phyloP scores from a whole-genome alignment of 2,888 invertebrate genomes.

The Luperina nickerlii region DNA sequence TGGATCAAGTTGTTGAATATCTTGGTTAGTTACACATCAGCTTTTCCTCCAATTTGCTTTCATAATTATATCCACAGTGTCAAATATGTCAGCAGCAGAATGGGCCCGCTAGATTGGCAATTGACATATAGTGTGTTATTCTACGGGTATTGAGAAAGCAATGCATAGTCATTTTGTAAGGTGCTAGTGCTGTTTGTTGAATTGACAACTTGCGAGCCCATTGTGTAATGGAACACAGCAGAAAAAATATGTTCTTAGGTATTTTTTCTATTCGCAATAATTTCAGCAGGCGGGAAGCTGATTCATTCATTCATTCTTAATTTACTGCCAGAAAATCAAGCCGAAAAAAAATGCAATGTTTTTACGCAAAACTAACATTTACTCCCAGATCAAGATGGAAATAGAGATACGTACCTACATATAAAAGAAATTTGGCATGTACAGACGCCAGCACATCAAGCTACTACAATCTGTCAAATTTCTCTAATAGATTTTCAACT shows the following conservation, averaged over 20 bases:
- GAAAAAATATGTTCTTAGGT: neutral
- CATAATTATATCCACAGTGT: neutral
- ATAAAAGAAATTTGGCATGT: neutral
- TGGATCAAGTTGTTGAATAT: neutral
- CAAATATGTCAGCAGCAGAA: neutral
- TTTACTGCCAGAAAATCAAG: neutral
- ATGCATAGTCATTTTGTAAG: neutral
- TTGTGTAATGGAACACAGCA: neutral
- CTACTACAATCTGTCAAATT: too few species aligned
- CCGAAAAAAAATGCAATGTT: neutral
- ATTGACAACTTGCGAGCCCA: slow-evolving; percentile 1
- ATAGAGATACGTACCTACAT: slow-evolving; percentile 43
- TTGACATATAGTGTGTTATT: neutral
- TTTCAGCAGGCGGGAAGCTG: neutral
- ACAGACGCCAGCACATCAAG: neutral
- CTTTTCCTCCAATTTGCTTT: neutral
- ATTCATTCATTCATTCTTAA: slow-evolving; percentile 14
- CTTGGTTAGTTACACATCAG: neutral
- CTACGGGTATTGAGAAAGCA: neutral
- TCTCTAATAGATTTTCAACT: too few species aligned
- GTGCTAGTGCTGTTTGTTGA: slow-evolving; percentile 3
- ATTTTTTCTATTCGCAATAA: slow-evolving; percentile 2
- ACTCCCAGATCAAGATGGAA: slow-evolving; percentile 29
- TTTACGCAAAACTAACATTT: slow-evolving; percentile 28
- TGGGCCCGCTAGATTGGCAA: neutral